Evolutionary conservation across 2,888 invertebrate species (phyloP).

Genomic region (Hemithea aestivaria): DNA sequence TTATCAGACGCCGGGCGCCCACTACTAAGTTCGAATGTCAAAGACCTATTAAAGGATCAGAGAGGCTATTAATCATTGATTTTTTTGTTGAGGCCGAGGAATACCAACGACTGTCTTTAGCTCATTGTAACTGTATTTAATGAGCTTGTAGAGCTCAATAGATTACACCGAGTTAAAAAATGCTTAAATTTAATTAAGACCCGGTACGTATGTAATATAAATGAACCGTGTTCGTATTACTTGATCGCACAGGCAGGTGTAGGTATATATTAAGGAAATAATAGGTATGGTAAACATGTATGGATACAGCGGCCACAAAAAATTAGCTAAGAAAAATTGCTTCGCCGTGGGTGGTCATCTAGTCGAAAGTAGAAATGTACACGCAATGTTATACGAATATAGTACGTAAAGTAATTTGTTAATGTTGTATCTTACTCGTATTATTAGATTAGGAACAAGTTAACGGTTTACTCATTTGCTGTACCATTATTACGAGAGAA

Average conservation of each 20-base stretch:
- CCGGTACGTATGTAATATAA: background rate
- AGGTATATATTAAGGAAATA: slow-evolving; percentile 17
- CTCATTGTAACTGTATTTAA: slow-evolving; percentile 53
- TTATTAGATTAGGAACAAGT: no score
- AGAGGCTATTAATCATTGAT: slow-evolving; percentile 59
- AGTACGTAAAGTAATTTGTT: no score
- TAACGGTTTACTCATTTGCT: no score
- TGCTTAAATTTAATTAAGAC: slow-evolving; percentile 12
- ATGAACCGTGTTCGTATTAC: slow-evolving; percentile 7
- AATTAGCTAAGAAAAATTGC: slow-evolving; percentile 19
- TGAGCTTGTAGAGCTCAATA: slow-evolving; percentile 21
- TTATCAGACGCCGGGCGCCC: slow-evolving; percentile 40
- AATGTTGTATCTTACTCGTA: no score
- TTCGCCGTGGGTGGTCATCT: slow-evolving; percentile 30
- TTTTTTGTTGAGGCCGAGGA: slow-evolving; percentile 54
- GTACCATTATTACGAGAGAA: no score
- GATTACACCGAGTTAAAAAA: slow-evolving; percentile 10
- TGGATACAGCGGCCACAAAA: slow-evolving; percentile 15
- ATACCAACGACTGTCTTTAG: slow-evolving; percentile 44
- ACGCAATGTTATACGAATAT: no score
- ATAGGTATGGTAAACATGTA: slow-evolving; percentile 9
- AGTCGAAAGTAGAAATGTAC: background rate
- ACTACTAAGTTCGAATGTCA: slow-evolving; percentile 46
- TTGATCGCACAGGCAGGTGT: slow-evolving; percentile 11
- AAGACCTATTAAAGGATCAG: slow-evolving; percentile 50